Percentiles rank a stretch among this genome's conserved stretches.
Evolutionary conservation across 2,113 vertebrate species (phyloP).

Genomic region (Gavialis gangeticus): DNA sequence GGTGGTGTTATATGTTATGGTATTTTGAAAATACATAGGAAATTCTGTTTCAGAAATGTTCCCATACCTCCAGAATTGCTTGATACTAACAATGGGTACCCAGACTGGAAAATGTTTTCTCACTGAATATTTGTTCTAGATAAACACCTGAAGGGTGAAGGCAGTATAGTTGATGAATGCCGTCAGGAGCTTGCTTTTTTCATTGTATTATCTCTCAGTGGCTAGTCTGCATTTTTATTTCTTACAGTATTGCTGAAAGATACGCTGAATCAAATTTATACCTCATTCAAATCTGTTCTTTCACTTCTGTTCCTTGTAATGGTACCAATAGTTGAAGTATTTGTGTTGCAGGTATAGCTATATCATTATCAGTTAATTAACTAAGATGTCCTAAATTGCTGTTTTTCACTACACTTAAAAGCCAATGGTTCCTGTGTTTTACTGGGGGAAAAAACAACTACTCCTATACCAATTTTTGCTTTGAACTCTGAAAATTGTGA

Average conservation of each 20-base stretch:
- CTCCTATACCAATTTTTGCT: not conserved
- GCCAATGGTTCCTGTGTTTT: not conserved
- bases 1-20: not conserved
- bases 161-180: not conserved
- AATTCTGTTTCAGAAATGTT: not conserved
- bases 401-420: not conserved
- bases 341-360: not conserved
- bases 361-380: not conserved
- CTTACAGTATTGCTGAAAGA: not conserved
- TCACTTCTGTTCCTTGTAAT: not conserved
- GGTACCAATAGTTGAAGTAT: not conserved
- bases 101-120: not conserved
- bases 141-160: not conserved
- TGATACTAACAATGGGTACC: not conserved
- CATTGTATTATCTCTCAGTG: not conserved
- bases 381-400: not conserved
- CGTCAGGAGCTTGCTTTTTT: not conserved
- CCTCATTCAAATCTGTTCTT: not conserved
- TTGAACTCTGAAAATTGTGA: not conserved
- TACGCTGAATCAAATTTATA: not conserved
- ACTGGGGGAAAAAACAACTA: not conserved
- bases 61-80: not conserved
- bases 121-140: not conserved
- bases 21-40: not conserved
- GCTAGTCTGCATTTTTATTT: not conserved